Conservation (phyloP, 2,888 invertebrate species). For the Scelioninae gen. 1 region DNA sequence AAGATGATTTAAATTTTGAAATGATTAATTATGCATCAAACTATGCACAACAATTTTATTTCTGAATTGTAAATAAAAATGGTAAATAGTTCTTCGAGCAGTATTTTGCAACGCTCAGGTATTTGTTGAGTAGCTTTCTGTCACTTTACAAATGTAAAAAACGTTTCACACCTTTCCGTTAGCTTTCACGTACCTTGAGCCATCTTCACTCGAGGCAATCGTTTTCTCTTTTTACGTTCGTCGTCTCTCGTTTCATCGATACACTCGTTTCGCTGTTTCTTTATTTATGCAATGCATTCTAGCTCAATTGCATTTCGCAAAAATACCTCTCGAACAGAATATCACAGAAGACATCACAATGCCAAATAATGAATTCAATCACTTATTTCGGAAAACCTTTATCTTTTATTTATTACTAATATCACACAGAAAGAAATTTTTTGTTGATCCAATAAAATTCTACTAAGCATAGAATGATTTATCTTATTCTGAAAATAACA, state of each 20-base stretch:
- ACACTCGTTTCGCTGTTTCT: slow-evolving; percentile 43
- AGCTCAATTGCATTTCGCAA: slow-evolving; percentile 45
- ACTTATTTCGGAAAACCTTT: slow-evolving; percentile 12
- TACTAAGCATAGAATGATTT: too few relatives aligned
- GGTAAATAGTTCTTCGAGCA: background rate
- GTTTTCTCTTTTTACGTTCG: slow-evolving; percentile 23
- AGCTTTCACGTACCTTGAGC: slow-evolving; percentile 45
- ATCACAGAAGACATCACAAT: slow-evolving; percentile 32
- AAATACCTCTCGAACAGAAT: slow-evolving; percentile 17
- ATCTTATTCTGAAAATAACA: too few relatives aligned
- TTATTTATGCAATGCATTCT: slow-evolving; percentile 49
- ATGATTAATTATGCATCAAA: background rate
- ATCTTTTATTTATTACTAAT: background rate
- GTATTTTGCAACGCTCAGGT: slow-evolving; percentile 14
- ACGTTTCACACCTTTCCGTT: slow-evolving; percentile 68
- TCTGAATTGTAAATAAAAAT: slow-evolving; percentile 7
- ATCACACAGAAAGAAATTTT: too few relatives aligned
- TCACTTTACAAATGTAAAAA: slow-evolving; percentile 73
- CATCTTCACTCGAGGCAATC: slow-evolving; percentile 48
- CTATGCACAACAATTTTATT: background rate
- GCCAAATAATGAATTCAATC: slow-evolving; percentile 35
- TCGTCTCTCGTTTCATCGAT: slow-evolving; percentile 34
- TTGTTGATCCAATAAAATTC: too few relatives aligned
- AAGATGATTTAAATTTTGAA: background rate
- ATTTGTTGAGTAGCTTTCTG: slow-evolving; percentile 49